These are phyloP conservation scores for Eupsilia transversa DNA, from an alignment of 2,888 invertebrate genomes.

Conservation along the genomic window DNA sequence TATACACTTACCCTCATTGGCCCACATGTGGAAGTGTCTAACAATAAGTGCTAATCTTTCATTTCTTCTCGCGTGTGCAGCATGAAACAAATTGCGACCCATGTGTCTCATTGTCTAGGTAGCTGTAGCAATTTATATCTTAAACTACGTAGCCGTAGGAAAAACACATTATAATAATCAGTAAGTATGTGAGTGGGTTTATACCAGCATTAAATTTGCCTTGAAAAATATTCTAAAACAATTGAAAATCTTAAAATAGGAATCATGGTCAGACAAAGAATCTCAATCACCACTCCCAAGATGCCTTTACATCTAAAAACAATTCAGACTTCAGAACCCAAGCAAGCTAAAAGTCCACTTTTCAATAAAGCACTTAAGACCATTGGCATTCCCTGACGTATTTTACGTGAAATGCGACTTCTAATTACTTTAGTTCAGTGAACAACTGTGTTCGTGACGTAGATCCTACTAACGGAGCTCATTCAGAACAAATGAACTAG, in stretches of 20 bases:
- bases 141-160: background rate
- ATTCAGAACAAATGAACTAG: constrained; percentile 76
- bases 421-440: constrained; percentile 68
- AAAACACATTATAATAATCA: background rate
- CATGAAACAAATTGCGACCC: constrained; percentile 2
- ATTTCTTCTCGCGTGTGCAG: constrained; percentile 22
- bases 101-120: background rate
- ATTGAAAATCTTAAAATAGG: background rate
- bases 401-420: constrained; percentile 66
- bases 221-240: background rate
- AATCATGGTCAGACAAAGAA: background rate
- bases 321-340: constrained; percentile 24
- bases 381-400: constrained; percentile 55
- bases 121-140: background rate
- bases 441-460: constrained; percentile 70
- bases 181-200: background rate
- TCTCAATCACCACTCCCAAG: background rate
- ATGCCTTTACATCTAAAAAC: constrained; percentile 28
- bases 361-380: constrained; percentile 60
- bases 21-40: background rate
- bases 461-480: constrained; percentile 68
- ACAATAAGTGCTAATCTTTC: constrained; percentile 23
- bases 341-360: constrained; percentile 47
- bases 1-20: background rate
- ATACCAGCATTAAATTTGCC: background rate